A percentile compares a stretch with the other conserved stretches of the same genome.
Evolutionary conservation across 2,888 invertebrate genomes (phyloP).

Genomic region (Lasioglossum oenotherae): DNA sequence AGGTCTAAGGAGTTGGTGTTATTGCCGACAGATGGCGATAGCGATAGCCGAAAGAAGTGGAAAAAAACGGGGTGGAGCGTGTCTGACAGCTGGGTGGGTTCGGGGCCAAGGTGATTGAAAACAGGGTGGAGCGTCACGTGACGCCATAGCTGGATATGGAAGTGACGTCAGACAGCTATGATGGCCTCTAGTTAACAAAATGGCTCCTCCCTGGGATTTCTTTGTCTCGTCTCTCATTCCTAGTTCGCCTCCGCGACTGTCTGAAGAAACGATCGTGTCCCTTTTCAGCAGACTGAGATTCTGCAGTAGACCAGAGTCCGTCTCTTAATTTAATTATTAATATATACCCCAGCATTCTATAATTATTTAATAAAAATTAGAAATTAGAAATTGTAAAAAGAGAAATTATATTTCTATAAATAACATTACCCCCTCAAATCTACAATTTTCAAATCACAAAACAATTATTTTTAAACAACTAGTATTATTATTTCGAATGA

Average conservation of each 20-base stretch:
- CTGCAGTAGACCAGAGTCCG: accelerated
- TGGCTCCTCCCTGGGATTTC: slow-evolving; percentile 83
- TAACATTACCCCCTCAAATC: no score
- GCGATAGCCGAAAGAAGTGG: slow-evolving; percentile 78
- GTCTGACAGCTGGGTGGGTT: slow-evolving; percentile 85
- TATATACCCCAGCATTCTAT: background rate
- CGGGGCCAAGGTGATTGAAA: slow-evolving; percentile 86
- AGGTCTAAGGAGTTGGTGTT: slow-evolving; percentile 77
- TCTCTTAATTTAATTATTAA: background rate
- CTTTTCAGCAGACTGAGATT: background rate
- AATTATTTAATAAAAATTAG: background rate
- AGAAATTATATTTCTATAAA: no score
- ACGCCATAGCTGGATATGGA: slow-evolving; percentile 83
- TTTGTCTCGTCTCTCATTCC: slow-evolving; percentile 75
- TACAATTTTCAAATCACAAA: background rate
- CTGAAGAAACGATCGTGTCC: background rate
- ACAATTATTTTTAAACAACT: background rate
- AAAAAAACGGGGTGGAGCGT: slow-evolving; percentile 84
- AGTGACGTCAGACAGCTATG: slow-evolving; percentile 85
- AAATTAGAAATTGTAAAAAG: no score
- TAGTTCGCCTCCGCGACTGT: background rate
- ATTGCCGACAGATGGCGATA: slow-evolving; percentile 82
- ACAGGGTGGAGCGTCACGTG: slow-evolving; percentile 87
- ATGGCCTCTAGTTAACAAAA: slow-evolving; percentile 87
- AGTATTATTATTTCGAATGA: background rate